Evolutionary conservation across 2,888 invertebrate species (phyloP).

Genomic region (Ormyrus nitidulus): DNA sequence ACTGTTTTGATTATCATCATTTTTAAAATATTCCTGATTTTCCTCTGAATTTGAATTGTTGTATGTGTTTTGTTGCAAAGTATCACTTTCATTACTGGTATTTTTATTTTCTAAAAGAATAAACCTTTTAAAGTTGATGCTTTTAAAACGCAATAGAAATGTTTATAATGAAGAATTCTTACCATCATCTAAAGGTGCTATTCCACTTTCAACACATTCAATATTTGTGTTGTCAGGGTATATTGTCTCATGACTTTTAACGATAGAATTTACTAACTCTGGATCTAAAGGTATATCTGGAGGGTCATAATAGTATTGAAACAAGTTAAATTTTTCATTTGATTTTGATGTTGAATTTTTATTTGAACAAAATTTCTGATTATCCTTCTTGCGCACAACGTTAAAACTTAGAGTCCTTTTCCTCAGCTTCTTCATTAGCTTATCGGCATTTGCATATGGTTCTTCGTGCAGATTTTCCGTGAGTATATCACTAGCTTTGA

Average conservation of each 20-base stretch:
- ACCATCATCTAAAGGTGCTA: too few species aligned
- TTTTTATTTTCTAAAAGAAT: slow-evolving; percentile 23
- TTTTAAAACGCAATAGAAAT: too few species aligned
- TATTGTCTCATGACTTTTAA: slow-evolving; percentile 27
- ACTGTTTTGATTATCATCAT: slow-evolving; percentile 13
- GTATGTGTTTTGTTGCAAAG: not conserved
- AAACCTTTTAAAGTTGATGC: not conserved
- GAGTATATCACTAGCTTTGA: slow-evolving; percentile 51
- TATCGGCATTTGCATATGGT: too few species aligned
- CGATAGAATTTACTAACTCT: slow-evolving; percentile 64
- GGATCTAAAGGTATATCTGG: slow-evolving; percentile 77
- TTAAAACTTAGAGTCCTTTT: too few species aligned
- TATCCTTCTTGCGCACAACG: too few species aligned
- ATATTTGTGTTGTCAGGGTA: not conserved
- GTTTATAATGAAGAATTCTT: too few species aligned
- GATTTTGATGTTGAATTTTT: too few species aligned
- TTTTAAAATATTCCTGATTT: not conserved
- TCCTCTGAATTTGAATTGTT: not conserved
- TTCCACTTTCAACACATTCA: too few species aligned
- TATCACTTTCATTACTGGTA: slow-evolving; percentile 2
- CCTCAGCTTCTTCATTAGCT: too few species aligned
- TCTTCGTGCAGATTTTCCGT: slow-evolving; percentile 29
- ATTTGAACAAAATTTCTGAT: too few species aligned
- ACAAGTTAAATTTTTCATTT: slow-evolving; percentile 76
- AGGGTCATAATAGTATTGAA: slow-evolving; percentile 78